Evolutionary conservation across 1,140 invertebrate species (phyloP).

Genomic region (Brachystomella parvula): DNA sequence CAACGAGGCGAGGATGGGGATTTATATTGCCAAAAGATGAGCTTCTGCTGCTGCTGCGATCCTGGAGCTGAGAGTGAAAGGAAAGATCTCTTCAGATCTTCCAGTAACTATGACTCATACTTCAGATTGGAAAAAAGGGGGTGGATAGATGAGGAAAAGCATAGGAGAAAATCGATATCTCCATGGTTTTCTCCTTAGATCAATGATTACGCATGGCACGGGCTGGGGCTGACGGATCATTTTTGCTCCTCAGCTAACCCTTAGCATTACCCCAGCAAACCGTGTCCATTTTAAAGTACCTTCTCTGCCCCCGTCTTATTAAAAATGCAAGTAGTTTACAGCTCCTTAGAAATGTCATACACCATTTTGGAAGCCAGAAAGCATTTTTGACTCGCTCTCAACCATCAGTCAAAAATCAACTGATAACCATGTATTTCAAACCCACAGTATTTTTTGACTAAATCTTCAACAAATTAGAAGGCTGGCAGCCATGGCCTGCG

Average conservation of each 20-base stretch:
- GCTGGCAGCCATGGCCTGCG: too few relatives aligned
- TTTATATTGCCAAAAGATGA: background rate
- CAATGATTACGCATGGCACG: conserved; percentile 8
- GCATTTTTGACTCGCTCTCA: too few relatives aligned
- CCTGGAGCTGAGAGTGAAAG: background rate
- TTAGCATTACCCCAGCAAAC: background rate
- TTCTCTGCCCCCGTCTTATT: too few relatives aligned
- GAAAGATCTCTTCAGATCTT: conserved; percentile 8
- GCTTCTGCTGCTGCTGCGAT: background rate
- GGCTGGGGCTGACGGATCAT: background rate
- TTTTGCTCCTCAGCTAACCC: too few relatives aligned
- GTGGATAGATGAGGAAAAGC: background rate
- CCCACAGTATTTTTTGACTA: too few relatives aligned
- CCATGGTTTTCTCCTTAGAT: conserved; percentile 3
- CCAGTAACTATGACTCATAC: background rate
- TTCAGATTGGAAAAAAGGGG: background rate
- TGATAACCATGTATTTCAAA: too few relatives aligned
- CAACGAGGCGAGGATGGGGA: background rate
- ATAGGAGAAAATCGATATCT: conserved; percentile 1
- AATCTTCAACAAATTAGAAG: too few relatives aligned
- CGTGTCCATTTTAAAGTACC: too few relatives aligned
- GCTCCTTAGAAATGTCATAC: too few relatives aligned
- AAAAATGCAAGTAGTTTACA: too few relatives aligned
- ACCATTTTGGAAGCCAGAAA: too few relatives aligned
- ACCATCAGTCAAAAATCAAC: too few relatives aligned